Evolutionary conservation across 2,888 invertebrate genomes (phyloP).

Genomic region (Ernsta delagoae): DNA sequence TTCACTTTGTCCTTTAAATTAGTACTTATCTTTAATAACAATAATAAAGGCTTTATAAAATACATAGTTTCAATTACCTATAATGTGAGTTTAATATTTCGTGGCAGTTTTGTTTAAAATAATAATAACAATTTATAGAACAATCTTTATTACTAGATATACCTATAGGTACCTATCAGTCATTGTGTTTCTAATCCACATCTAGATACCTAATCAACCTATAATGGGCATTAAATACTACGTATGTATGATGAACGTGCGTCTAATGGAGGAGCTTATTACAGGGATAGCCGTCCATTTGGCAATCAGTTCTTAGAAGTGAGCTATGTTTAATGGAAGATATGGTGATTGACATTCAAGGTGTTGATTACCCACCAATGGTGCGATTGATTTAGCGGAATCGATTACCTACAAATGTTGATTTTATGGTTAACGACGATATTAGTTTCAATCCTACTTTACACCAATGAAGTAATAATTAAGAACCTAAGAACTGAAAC

Average conservation of each 20-base stretch:
- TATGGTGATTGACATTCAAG: constrained; percentile 20
- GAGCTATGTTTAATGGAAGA: constrained; percentile 27
- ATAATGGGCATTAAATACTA: neutral
- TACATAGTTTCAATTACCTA: neutral
- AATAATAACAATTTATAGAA: neutral
- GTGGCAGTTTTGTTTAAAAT: no score
- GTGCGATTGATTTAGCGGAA: neutral
- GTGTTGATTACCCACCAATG: constrained; percentile 3
- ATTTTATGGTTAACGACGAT: neutral
- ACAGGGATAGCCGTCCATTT: constrained; percentile 33
- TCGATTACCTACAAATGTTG: neutral
- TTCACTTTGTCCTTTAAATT: neutral
- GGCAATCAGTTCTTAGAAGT: constrained; percentile 32
- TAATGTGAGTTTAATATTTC: no score
- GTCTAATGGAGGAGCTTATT: constrained; percentile 32
- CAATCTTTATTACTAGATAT: no score
- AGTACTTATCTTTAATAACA: neutral
- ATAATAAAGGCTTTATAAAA: no score
- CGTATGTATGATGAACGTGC: neutral
- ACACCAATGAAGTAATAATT: no score
- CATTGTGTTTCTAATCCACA: constrained; percentile 5
- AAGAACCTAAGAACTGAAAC: no score
- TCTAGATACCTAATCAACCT: constrained; percentile 5
- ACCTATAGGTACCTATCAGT: neutral
- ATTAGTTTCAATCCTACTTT: neutral